A percentile compares a stretch with the other conserved stretches of the same genome.
Conservation (phyloP, 2,113 vertebrate genomes). For the Malurus alboscapulatus region DNA sequence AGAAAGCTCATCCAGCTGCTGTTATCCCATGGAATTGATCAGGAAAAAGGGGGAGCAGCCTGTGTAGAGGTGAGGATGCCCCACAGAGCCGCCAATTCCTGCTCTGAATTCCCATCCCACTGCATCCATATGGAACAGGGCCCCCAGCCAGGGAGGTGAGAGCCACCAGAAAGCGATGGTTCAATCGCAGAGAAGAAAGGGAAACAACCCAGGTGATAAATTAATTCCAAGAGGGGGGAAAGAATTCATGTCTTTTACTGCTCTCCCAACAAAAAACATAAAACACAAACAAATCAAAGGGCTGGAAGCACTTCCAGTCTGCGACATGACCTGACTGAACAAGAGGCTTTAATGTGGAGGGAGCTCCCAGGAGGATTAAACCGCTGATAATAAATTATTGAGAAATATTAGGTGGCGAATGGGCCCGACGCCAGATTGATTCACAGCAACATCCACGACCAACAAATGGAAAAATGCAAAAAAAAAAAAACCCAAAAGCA, state of each 20-base stretch:
- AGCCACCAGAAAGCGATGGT: not conserved
- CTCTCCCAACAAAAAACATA: slow-evolving; percentile 47
- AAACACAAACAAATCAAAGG: slow-evolving; percentile 59
- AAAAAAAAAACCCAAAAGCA: not conserved
- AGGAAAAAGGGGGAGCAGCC: not conserved
- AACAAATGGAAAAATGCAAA: not conserved
- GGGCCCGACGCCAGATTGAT: slow-evolving; percentile 13
- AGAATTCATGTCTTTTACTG: slow-evolving; percentile 10
- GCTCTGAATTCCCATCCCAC: not conserved
- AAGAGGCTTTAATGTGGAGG: slow-evolving; percentile 28
- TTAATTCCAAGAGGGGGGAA: not conserved
- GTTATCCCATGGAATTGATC: not conserved
- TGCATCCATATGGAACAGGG: slow-evolving; percentile 19
- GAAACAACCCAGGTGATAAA: slow-evolving; percentile 10
- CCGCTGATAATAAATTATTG: slow-evolving; percentile 59
- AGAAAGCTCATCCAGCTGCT: not conserved
- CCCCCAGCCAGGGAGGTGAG: not conserved
- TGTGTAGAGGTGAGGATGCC: not conserved
- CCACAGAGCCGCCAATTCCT: not conserved
- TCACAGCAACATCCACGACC: rapidly evolving
- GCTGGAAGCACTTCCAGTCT: slow-evolving; percentile 29
- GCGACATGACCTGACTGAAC: slow-evolving; percentile 45
- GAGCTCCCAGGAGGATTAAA: slow-evolving; percentile 25
- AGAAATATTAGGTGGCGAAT: slow-evolving; percentile 43
- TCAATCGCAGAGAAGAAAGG: slow-evolving; percentile 38